Base-by-base conservation (phyloP, 2,113 vertebrate genomes). In the Asarcornis scutulata region DNA sequence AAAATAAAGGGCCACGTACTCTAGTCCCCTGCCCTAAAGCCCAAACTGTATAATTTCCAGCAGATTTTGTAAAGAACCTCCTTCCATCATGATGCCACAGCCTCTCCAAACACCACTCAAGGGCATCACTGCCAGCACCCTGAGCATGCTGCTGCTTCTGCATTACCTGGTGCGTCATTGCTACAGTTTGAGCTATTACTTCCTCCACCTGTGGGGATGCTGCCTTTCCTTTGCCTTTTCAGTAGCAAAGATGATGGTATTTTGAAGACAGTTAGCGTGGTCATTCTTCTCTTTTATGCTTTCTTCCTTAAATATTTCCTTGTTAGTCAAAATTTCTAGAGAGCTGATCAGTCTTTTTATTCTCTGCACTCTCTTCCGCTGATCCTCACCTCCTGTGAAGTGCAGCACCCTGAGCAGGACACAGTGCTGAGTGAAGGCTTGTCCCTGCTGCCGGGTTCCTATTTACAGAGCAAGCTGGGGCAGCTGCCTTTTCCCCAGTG, bases 301-400 rank as follows among this genome's bases (percentile, higher is more conserved):
- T 23, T 75, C 27, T 76, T 18, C 31, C 68, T 86, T 86, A 44
- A 40, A 5, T 17, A 17, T 59, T 80, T 50, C 67, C 36, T 68
- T 83, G 34, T 26, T 40, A 48, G 55, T 58, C n/a, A 58, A 38
- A 17, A 63, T 94, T 73, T 86, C 53, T 64, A 68, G 42, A 2
- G 36, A n/a, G 0, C 32, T 52, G 38, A 27, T 83, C n/a, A 17
- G 2, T 34, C 34, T 31, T 27, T 27, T 6, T 62, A 13, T 40
- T 69, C 50, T 69, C 25, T 27, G 7, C 17, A 4, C 17, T 25
- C 22, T 40, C n/a, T 59, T 79, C 13, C 29, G 1, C 63, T 32
- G 32, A 7, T 78, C 55, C 0, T 2, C 0, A 1, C 36, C 40
- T 74, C 23, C 29, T 3, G 0, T 46, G 46, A 74, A 38, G 66